Conservation (phyloP, 2,888 invertebrate genomes). For the Eueremaeus valkanovi region DNA sequence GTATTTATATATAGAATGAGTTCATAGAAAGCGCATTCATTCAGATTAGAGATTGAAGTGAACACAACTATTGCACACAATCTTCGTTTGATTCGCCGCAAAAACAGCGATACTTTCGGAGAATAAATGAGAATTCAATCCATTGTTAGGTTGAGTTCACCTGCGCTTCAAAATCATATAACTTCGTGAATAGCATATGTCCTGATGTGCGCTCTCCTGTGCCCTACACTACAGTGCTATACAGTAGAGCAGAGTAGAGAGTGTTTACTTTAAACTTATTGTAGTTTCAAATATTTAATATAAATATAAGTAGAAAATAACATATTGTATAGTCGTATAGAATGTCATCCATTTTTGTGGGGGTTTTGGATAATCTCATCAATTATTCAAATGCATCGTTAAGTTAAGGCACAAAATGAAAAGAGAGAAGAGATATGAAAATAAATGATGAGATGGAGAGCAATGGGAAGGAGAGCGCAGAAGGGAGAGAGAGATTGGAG, state of each 20-base stretch:
- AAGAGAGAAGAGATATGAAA: conserved; percentile 7
- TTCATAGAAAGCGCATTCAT: background rate
- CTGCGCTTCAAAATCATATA: conserved; percentile 23
- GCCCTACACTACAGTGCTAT: background rate
- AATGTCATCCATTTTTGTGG: background rate
- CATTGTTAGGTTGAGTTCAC: conserved; percentile 22
- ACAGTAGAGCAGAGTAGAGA: background rate
- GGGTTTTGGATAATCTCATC: background rate
- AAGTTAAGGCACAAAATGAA: background rate
- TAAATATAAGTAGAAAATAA: conserved; percentile 28
- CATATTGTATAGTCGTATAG: background rate
- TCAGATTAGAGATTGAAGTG: conserved; percentile 14
- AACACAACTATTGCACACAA: background rate
- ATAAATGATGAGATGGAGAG: background rate
- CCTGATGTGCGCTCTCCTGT: background rate
- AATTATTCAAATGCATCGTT: conserved; percentile 26
- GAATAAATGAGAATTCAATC: background rate
- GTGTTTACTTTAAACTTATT: conserved; percentile 26
- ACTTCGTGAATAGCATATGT: background rate
- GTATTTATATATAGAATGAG: too few species aligned
- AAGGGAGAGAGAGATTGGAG: conserved; percentile 13
- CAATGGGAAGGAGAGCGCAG: background rate
- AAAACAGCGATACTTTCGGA: background rate
- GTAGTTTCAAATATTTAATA: conserved; percentile 25
- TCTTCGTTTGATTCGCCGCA: conserved; percentile 21